A percentile compares a stretch with the other conserved stretches of the same genome.
phyloP scores from a whole-genome alignment of 2,888 invertebrate genomes.

The Dysmachus trigonus region DNA sequence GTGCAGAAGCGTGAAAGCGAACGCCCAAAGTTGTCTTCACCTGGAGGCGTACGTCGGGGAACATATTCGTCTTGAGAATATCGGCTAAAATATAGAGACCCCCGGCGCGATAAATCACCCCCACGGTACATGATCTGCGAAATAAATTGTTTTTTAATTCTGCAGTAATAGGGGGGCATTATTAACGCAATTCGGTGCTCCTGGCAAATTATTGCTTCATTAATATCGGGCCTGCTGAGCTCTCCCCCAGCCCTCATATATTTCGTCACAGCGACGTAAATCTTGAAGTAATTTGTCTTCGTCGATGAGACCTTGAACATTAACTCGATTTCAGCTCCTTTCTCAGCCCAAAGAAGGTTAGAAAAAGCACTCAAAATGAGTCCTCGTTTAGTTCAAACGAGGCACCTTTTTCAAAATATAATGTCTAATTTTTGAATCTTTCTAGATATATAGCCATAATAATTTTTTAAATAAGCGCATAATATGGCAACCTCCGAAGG shows the following conservation, averaged over 20 bases:
- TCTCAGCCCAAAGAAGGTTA: too few species aligned
- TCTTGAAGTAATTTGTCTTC: background rate
- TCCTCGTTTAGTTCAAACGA: too few species aligned
- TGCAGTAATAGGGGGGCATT: background rate
- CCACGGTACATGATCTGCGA: background rate
- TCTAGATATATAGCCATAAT: too few species aligned
- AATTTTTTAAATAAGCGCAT: too few species aligned
- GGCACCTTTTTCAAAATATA: too few species aligned
- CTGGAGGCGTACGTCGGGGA: background rate
- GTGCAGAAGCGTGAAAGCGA: constrained; percentile 1
- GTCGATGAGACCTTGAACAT: background rate
- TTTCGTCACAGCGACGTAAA: background rate
- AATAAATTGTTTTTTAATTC: constrained; percentile 24
- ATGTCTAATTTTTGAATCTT: too few species aligned
- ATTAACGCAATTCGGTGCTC: background rate
- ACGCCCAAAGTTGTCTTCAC: background rate
- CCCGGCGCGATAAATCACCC: background rate
- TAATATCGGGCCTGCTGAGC: background rate
- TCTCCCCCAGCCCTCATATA: background rate
- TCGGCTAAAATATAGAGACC: background rate
- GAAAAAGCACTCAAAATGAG: too few species aligned
- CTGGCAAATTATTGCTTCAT: background rate
- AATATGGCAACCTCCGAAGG: too few species aligned
- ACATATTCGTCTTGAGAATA: background rate
- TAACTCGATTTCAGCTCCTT: background rate